Evolutionary conservation across 1,140 invertebrate species (phyloP), one percentile per base, ranked within the genome.

Genomic region (Leptinotarsa defecta): DNA sequence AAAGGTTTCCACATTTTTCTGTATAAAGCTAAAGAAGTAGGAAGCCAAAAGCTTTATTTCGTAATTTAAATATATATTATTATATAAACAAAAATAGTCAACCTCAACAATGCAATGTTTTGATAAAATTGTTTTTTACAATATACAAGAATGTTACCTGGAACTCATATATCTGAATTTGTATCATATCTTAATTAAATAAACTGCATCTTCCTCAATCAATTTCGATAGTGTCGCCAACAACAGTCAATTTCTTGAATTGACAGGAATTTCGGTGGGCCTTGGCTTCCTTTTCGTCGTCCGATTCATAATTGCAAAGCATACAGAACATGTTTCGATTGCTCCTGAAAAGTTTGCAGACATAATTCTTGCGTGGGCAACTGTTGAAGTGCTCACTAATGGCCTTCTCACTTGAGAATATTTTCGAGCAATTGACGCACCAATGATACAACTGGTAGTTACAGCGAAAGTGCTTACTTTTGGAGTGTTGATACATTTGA

Each of bases 241-340:
- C 52, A 57, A 57, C 52, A 57, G 52, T 57, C 17, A 57, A 57
- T 57, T 57, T 19, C 13, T 57, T 13, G 52, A 57, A 57, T 22
- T 24, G 20, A 67, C 64, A 67, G n/a, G 20, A 24, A 20, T 67
- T 67, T 24, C 20, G n/a, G 22, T 67, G 64, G 15, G n/a, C 64
- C 22, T 67, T 67, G 3, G 64, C 64, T 24, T 67, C 13, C 15
- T n/a, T 34, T 34, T 15, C n/a, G 17, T 67, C 13, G 5, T n/a
- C 27, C 6, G n/a, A 24, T 67, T 67, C 64, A 22, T 5, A 67
- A 11, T 67, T 15, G 22, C 64, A 67, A 11, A 67, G 13, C 64
- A 67, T 67, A 67, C 64, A 67, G 22, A 67, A 67, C 22, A 67
- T 20, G 15, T 15, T 34, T 24, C 22, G n/a, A 67, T 67, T 67